Base-by-base conservation (phyloP, 1,140 invertebrate species). In the Drosophila ironensis region DNA sequence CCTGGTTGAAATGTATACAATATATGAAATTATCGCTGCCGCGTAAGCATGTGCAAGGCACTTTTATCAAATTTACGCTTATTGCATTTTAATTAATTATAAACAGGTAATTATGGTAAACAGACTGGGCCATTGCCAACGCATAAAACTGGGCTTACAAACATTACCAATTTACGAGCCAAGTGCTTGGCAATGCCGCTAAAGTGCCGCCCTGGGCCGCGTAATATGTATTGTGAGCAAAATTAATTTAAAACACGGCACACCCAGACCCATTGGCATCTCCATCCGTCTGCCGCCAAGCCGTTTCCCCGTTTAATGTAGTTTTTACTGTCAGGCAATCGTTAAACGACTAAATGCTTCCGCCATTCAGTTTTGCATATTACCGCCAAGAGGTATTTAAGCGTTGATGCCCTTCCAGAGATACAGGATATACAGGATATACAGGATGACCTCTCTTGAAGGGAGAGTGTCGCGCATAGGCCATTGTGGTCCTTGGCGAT, bases 51-150 rank as follows among this genome's bases (percentile, higher is more conserved):
- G 73, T 70, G 78, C 61, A 56, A 77, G 80, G 52, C 33, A 60
- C 66, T 80, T 80, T 86, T 86, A 86, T 86, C 81, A 87, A 87
- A 76, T 87, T 73, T 87, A 87, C 81, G 81, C 76, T 87, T 87
- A 87, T 87, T 87, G 81, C 82, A 87, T 87, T 87, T 87, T 87
- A 87, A 87, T 87, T 87, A 87, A 87, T 87, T 87, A 87, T 87
- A 87, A 87, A 87, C 81, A 87, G 81, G 81, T 87, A 87, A 87
- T 87, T 87, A 87, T 87, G 82, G 76, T 82, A 86, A 86, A 63
- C 80, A 84, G 63, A 48, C 54, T 46, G 81, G 60, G 52, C 53
- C 53, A 57, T 30, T 30, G 40, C 11, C 24, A 28, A 3, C 20
- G 46, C 66, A 71, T 71, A 71, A 69, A 70, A 48, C 24, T 8